phyloP scores from a whole-genome alignment of 2,888 invertebrate species.

The Allolobophora icterica region DNA sequence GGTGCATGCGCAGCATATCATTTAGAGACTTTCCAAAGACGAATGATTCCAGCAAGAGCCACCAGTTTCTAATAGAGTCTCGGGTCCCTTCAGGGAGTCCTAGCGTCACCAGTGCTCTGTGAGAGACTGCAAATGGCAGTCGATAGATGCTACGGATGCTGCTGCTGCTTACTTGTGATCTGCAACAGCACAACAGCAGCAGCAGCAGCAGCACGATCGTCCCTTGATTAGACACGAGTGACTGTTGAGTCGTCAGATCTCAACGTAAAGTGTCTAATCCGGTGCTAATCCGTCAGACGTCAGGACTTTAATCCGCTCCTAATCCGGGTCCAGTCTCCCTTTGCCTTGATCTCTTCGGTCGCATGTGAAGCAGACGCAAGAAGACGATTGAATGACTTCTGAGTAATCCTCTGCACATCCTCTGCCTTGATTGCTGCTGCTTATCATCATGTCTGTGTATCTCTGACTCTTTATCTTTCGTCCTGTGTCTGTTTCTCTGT shows the following conservation, averaged over 20 bases:
- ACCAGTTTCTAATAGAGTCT: background rate
- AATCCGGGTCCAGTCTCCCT: background rate
- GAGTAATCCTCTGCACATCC: background rate
- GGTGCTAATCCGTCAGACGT: background rate
- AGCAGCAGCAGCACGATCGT: no score
- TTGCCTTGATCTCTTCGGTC: background rate
- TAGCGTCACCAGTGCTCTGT: background rate
- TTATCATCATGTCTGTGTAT: background rate
- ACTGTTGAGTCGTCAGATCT: background rate
- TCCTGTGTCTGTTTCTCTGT: background rate
- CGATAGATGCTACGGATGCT: background rate
- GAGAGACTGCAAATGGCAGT: background rate
- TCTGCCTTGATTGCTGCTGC: background rate
- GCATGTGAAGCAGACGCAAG: background rate
- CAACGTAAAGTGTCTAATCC: background rate
- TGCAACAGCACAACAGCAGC: background rate
- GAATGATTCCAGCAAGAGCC: background rate
- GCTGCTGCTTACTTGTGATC: background rate
- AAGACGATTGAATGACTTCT: background rate
- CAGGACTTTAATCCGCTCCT: background rate
- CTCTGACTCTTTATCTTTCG: background rate
- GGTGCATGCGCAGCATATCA: background rate
- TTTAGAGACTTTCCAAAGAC: background rate
- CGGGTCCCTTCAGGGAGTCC: background rate
- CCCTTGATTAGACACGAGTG: no score